phyloP scores from a whole-genome alignment of 2,797 vertebrate species.

The Sebastes kiyomatsui region DNA sequence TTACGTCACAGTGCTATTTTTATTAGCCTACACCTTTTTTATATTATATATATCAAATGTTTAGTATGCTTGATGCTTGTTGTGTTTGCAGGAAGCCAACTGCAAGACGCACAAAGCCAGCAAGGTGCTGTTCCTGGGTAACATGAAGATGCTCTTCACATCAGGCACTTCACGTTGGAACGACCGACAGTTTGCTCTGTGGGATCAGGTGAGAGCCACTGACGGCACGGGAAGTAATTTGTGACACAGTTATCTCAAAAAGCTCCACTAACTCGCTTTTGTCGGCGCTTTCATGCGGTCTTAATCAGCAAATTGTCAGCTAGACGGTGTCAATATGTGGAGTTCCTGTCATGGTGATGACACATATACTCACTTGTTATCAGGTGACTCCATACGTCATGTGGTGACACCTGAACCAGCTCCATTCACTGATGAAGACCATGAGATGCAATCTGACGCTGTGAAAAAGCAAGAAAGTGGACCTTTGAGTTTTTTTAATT shows the following conservation, averaged over 20 bases:
- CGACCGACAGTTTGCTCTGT: conserved; percentile 85
- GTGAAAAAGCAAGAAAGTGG: not conserved
- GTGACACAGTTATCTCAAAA: not conserved
- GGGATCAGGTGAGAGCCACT: conserved; percentile 73
- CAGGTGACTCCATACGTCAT: not conserved
- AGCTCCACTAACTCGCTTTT: not conserved
- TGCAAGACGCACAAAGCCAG: conserved; percentile 86
- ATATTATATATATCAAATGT: not conserved
- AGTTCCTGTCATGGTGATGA: not conserved
- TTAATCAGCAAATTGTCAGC: not conserved
- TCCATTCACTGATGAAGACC: not conserved
- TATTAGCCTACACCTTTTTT: not conserved
- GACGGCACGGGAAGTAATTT: not conserved
- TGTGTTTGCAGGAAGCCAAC: conserved; percentile 84
- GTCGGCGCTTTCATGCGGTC: not conserved
- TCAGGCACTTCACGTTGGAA: conserved; percentile 91
- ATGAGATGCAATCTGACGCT: not conserved
- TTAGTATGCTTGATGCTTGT: not conserved
- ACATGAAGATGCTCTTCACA: conserved; percentile 88
- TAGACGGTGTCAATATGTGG: not conserved
- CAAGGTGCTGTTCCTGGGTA: conserved; percentile 92
- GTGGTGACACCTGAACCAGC: not conserved
- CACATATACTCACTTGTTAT: not conserved
- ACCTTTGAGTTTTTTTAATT: not conserved
- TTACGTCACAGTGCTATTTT: not conserved